These are phyloP conservation scores for Drosophila persimilis DNA, from an alignment of 1,140 invertebrate species.

Conservation along the genomic window DNA sequence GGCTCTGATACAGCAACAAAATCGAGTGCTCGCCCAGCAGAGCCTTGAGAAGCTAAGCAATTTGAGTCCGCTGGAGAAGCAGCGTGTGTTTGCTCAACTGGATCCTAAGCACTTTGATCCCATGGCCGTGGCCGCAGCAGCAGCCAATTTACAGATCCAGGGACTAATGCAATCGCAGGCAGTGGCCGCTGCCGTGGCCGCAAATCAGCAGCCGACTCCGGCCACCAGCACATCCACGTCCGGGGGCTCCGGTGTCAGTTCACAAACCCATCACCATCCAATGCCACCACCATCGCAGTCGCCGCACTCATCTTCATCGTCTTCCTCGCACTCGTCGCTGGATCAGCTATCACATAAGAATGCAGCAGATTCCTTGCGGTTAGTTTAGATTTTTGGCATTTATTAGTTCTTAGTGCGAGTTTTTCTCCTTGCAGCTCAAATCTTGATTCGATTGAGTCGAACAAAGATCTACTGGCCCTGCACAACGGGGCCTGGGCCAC, in stretches of 20 bases:
- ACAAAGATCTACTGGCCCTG: slow-evolving; percentile 88
- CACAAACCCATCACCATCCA: slow-evolving; percentile 59
- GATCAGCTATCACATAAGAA: slow-evolving; percentile 74
- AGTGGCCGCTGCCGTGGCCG: slow-evolving; percentile 70
- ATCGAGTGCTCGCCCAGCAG: slow-evolving; percentile 85
- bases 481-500: slow-evolving; percentile 87
- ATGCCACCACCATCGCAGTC: slow-evolving; percentile 78
- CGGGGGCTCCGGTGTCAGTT: slow-evolving; percentile 16
- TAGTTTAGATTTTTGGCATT: slow-evolving; percentile 6
- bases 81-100: slow-evolving; percentile 84
- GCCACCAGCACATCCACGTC: slow-evolving; percentile 28
- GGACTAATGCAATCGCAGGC: slow-evolving; percentile 76
- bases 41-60: slow-evolving; percentile 85
- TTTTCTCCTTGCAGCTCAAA: slow-evolving; percentile 53
- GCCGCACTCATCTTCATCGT: slow-evolving; percentile 73
- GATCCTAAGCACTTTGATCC: slow-evolving; percentile 83
- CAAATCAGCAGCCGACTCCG: slow-evolving; percentile 54
- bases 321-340: slow-evolving; percentile 77
- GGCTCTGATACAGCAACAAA: slow-evolving; percentile 85
- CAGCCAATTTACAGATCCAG: slow-evolving; percentile 78
- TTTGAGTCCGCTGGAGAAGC: slow-evolving; percentile 84
- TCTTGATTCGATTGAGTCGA: slow-evolving; percentile 83
- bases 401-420: neutral
- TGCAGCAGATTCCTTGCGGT: slow-evolving; percentile 71
- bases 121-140: slow-evolving; percentile 78